Evolutionary conservation across 2,113 vertebrate species (phyloP), one percentile per base, ranked within the genome.

Genomic region (Podarcis raffonei): DNA sequence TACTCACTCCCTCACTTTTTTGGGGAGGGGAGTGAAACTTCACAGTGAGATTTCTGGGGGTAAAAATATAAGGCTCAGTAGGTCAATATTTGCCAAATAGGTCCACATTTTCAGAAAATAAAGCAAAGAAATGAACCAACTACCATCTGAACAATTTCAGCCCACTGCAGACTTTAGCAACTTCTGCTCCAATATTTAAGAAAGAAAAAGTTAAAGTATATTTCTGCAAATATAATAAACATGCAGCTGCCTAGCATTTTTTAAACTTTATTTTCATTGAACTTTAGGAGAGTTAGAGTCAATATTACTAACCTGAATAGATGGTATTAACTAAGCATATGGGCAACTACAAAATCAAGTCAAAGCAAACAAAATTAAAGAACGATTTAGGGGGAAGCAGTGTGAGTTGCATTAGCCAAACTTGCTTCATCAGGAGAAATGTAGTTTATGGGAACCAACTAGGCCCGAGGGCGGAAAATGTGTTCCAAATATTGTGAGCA

Each of bases 361-460:
- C 27, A 18, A 75, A 75, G n/a, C 68, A 87, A 74, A n/a, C 79
- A 75, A 88, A 18, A 48, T 42, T 62, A 75, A 88, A 87, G 62
- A 59, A 79, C 39, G 32, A 69, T 87, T 15, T 25, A 9, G 25
- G 68, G n/a, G 65, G 62, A 79, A 79, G n/a, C 39, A 48, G 48
- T 53, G 23, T 39, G 39, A 32, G 30, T 57, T 48, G 65, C n/a
- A 53, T 79, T 39, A 69, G 66, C 62, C 13, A 48, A 65, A 48
- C 39, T 20, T 79, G 6, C 12, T 15, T 78, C 62, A 32, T 18
- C 23, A 53, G 68, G 53, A 65, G 30, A 25, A 37, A 76, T 53
- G 20, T 9, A 8, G 20, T 69, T 79, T 75, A 16, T 75, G 30
- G 27, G 53, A 59, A 74, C 7, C 71, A 75, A 59, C 48, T 75